These are phyloP conservation scores for Lycaon pictus DNA, from an alignment of 2,113 vertebrate genomes.

Conservation along the genomic window DNA sequence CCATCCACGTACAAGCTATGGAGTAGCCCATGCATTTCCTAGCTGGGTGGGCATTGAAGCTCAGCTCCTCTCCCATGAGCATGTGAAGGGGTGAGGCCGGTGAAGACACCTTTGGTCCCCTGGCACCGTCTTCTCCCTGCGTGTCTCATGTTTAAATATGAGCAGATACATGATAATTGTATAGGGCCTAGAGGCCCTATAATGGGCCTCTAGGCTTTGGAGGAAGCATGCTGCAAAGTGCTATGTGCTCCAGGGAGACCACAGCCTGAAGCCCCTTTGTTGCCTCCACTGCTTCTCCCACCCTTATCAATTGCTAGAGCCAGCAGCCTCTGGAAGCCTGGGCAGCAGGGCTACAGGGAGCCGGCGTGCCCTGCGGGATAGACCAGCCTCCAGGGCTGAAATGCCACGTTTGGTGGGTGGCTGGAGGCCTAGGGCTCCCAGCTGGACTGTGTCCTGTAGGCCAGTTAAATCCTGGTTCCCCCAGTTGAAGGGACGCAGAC, in stretches of 20 bases:
- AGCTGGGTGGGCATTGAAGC: neutral
- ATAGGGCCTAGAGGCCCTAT: no score
- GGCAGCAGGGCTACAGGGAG: neutral
- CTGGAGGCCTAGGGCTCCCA: neutral
- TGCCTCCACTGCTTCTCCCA: neutral
- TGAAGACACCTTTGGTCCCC: neutral
- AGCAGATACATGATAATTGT: neutral
- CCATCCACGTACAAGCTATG: neutral
- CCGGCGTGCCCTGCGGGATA: accelerated
- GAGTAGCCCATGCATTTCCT: neutral
- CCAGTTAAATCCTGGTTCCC: neutral
- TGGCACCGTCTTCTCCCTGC: neutral
- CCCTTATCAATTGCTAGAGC: no score
- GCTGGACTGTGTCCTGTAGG: accelerated
- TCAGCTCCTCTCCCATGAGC: neutral
- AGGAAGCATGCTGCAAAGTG: neutral
- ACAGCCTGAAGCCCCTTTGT: neutral
- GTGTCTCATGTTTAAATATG: neutral
- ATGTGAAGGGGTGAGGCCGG: neutral
- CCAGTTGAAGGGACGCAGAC: no score
- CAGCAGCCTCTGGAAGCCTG: neutral
- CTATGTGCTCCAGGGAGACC: neutral
- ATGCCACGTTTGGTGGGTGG: accelerated
- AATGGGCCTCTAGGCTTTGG: neutral
- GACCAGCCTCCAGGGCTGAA: no score